Percentiles rank a stretch among this genome's conserved stretches.
Evolutionary conservation across 2,888 invertebrate genomes (phyloP).

Genomic region (Nemoura dubitans): DNA sequence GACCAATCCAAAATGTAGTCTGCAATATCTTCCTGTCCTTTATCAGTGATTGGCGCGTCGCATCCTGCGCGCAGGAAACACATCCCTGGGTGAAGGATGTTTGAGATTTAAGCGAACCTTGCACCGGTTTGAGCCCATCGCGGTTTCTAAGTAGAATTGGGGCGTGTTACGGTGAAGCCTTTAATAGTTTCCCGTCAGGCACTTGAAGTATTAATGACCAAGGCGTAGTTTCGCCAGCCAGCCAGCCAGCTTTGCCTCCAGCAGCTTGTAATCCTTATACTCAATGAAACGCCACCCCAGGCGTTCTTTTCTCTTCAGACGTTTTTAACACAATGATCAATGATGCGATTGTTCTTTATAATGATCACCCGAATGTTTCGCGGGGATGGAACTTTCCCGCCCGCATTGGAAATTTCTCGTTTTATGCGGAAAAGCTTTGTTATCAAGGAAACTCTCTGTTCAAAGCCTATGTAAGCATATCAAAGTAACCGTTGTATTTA

Average conservation of each 20-base stretch:
- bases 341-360: conserved; percentile 12
- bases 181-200: conserved; percentile 7
- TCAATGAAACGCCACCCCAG: neutral
- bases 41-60: neutral
- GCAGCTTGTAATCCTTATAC: neutral
- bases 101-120: neutral
- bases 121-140: neutral
- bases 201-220: conserved; percentile 1
- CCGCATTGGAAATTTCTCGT: neutral
- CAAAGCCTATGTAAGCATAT: too few relatives aligned
- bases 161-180: neutral
- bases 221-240: neutral
- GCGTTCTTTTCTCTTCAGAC: neutral
- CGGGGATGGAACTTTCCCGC: neutral
- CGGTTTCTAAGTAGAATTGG: conserved; percentile 12
- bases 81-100: conserved; percentile 9
- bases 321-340: conserved; percentile 7
- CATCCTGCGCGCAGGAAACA: neutral
- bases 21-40: neutral
- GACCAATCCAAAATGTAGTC: neutral
- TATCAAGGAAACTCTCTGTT: neutral
- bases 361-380: neutral
- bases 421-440: neutral
- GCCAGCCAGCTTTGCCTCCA: neutral
- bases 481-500: neutral